A percentile compares a stretch with the other conserved stretches of the same genome.
Conservation (phyloP, 92 coral and sea anemone genomes). For the Actinostola sp. region DNA sequence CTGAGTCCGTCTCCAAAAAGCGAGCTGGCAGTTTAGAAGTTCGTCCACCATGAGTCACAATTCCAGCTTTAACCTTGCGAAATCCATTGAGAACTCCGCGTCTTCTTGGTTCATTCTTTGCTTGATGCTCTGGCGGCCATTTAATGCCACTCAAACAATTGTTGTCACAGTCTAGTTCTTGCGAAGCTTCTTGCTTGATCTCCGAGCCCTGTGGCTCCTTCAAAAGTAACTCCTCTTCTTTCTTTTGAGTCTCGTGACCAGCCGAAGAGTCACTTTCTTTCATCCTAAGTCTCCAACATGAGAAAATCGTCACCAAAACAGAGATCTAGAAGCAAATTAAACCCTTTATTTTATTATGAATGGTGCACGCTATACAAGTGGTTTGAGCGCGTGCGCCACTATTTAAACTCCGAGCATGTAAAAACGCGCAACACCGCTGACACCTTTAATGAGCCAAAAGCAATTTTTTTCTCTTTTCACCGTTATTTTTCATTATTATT, state of each 20-base stretch:
- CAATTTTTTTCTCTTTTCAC: not conserved
- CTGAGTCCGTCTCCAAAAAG: conserved; percentile 91
- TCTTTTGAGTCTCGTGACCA: conserved; percentile 70
- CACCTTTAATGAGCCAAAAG: not conserved
- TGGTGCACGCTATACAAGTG: conserved; percentile 86
- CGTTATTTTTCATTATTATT: not conserved
- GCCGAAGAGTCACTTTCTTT: conserved; percentile 66
- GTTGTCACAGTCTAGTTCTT: conserved; percentile 82
- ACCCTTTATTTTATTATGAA: conserved; percentile 68
- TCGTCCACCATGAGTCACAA: conserved; percentile 91
- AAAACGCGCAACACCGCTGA: conserved; percentile 61
- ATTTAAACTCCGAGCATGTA: conserved; percentile 99
- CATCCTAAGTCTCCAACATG: conserved; percentile 69
- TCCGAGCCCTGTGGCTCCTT: conserved; percentile 54
- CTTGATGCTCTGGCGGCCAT: conserved; percentile 98
- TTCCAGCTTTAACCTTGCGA: conserved; percentile 64
- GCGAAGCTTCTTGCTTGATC: conserved; percentile 71
- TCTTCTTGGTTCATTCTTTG: conserved; percentile 65
- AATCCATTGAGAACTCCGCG: conserved; percentile 79
- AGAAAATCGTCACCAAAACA: conserved; percentile 47
- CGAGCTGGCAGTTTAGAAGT: conserved; percentile 91
- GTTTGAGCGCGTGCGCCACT: conserved; percentile 99
- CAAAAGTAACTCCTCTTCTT: conserved; percentile 58
- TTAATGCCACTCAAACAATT: conserved; percentile 96
- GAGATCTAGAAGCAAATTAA: conserved; percentile 10